Conservation (phyloP, 2,113 vertebrate genomes). For the Tautogolabrus adspersus region DNA sequence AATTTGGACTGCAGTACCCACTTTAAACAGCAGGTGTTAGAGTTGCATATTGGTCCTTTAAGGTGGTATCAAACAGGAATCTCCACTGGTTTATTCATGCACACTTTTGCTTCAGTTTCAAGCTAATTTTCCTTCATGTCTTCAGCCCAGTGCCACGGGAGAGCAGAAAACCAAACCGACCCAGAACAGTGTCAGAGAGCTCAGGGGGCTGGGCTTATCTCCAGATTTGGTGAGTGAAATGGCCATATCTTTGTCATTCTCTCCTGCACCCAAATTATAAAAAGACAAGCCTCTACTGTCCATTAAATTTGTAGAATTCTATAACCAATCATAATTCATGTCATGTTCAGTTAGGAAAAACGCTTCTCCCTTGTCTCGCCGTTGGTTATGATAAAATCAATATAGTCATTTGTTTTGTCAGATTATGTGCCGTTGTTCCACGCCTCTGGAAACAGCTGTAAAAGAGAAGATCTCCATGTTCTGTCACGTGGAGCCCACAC, state of each 20-base stretch:
- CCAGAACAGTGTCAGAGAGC: slow-evolving; percentile 96
- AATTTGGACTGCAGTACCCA: no score
- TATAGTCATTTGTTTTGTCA: slow-evolving; percentile 47
- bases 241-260: not conserved
- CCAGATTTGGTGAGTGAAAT: slow-evolving; percentile 91
- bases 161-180: slow-evolving; percentile 99
- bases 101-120: not conserved
- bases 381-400: not conserved
- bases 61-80: no score
- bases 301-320: not conserved
- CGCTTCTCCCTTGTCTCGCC: not conserved
- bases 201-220: slow-evolving; percentile 94
- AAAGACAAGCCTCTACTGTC: not conserved
- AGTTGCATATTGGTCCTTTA: no score
- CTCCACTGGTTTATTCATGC: not conserved
- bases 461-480: slow-evolving; percentile 99
- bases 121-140: not conserved
- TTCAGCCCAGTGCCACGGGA: slow-evolving; percentile 93
- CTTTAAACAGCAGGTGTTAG: no score
- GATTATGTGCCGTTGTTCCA: slow-evolving; percentile 95
- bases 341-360: not conserved
- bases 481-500: slow-evolving; percentile 96
- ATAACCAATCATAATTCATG: not conserved
- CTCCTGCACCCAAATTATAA: not conserved
- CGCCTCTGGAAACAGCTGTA: slow-evolving; percentile 91